Evolutionary conservation across 2,797 vertebrate genomes (phyloP).

Genomic region (Erethizon dorsatum): DNA sequence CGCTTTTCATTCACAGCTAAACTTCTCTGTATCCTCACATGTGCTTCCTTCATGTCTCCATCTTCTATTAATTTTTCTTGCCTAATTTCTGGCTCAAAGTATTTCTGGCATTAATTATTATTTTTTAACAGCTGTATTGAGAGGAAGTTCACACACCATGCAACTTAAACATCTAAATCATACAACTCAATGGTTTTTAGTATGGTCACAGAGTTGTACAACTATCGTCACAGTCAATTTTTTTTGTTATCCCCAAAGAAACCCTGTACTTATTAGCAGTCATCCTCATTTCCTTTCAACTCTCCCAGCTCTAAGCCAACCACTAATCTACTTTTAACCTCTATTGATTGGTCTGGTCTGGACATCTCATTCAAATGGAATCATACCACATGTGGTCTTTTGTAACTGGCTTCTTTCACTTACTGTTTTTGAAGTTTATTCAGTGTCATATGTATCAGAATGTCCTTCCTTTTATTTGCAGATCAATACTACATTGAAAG

Average conservation of each 20-base stretch:
- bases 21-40: neutral
- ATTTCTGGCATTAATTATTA: neutral
- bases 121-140: neutral
- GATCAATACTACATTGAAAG: neutral
- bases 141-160: neutral
- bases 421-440: neutral
- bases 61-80: neutral
- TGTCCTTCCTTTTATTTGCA: neutral
- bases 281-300: neutral
- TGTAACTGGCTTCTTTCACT: neutral
- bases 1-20: neutral
- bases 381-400: neutral
- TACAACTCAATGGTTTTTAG: neutral
- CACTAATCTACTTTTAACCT: neutral
- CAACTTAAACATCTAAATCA: neutral
- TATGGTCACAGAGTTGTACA: neutral
- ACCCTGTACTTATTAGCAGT: neutral
- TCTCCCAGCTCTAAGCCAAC: neutral
- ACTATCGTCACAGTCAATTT: neutral
- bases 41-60: neutral
- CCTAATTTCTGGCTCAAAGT: neutral
- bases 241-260: neutral
- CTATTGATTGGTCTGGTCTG: neutral
- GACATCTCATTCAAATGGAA: neutral
- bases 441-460: neutral